Evolutionary conservation across 2,888 invertebrate genomes (phyloP), one percentile per base, ranked within the genome.

Genomic region (Dolichomitus sp.): DNA sequence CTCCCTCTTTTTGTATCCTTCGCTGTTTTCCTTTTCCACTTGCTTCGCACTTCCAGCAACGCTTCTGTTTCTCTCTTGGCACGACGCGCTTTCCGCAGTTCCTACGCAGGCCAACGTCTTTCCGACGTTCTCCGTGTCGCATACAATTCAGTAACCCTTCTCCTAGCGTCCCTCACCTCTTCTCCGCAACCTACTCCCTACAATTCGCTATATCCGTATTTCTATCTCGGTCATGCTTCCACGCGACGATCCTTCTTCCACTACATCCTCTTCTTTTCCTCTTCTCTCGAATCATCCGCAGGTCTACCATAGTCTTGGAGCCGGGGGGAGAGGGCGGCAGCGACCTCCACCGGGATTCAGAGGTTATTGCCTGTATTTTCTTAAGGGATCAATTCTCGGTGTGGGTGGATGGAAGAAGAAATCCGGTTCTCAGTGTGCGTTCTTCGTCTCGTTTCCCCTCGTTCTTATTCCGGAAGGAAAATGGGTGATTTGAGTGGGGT

Each of bases 321-420:
- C 75, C 23, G 59, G 65, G 59, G 30, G 33, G 33, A 45, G 57
- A n/a, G 45, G 17, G 30, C 3, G 19, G 63, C 80, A 76, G 54
- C 40, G 27, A 77, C 85, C 88, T 86, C 88, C 88, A 87, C 87
- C 86, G 89, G 91, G 87, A 89, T 89, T 88, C 88, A 86, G 87
- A 88, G 90, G 91, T 92, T 92, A 92, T 92, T 92, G 91, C 91
- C 91, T 91, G 91, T 91, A 92, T 92, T 92, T 92, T 92, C 90
- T 91, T 91, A 89, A 91, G 88, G 87, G 87, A 89, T 89, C 86
- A 89, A 88, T 88, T 88, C 85, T 84, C 78, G 30, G 45, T 7
- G 37, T 9, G 27, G 66, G 73, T 59, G 59, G 59, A 61, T 68
- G 50, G 50, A 75, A 61, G 59, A 76, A 78, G 54, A 69, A 52